phyloP scores from a whole-genome alignment of 2,113 vertebrate genomes.

The Malurus alboscapulatus region DNA sequence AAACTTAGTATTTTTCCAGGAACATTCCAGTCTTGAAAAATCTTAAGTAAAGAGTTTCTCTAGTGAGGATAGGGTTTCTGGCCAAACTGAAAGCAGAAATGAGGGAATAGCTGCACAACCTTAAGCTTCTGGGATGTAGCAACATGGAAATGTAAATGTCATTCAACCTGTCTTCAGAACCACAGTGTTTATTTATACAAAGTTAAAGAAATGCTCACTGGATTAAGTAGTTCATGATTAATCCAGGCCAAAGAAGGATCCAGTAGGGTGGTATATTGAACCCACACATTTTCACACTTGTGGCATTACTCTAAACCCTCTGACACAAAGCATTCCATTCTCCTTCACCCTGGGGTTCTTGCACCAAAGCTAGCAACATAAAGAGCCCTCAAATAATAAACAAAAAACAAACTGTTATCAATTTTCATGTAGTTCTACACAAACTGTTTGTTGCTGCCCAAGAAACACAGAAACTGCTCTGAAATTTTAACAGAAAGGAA shows the following conservation, averaged over 20 bases:
- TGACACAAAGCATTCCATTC: background rate
- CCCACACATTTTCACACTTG: background rate
- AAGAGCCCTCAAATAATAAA: background rate
- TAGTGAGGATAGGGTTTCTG: background rate
- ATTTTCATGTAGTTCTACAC: background rate
- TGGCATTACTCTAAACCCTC: background rate
- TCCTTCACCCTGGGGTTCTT: background rate
- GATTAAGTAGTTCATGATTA: background rate
- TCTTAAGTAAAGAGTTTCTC: background rate
- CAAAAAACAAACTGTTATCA: background rate
- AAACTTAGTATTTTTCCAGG: background rate
- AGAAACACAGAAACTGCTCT: background rate
- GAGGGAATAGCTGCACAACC: background rate
- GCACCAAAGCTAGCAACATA: background rate
- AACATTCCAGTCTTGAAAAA: background rate
- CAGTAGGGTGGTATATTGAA: background rate
- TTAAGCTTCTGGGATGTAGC: background rate
- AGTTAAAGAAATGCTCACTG: background rate
- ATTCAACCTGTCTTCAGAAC: background rate
- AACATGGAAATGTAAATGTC: rapidly evolving
- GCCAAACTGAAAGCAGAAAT: background rate
- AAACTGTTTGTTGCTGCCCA: background rate
- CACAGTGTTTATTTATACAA: background rate
- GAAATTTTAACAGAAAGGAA: background rate
- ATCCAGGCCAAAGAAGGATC: background rate